Percentiles rank a stretch among this genome's conserved stretches.
These are phyloP conservation scores for Stenurella melanura DNA, from an alignment of 2,888 invertebrate genomes.

Conservation along the genomic window DNA sequence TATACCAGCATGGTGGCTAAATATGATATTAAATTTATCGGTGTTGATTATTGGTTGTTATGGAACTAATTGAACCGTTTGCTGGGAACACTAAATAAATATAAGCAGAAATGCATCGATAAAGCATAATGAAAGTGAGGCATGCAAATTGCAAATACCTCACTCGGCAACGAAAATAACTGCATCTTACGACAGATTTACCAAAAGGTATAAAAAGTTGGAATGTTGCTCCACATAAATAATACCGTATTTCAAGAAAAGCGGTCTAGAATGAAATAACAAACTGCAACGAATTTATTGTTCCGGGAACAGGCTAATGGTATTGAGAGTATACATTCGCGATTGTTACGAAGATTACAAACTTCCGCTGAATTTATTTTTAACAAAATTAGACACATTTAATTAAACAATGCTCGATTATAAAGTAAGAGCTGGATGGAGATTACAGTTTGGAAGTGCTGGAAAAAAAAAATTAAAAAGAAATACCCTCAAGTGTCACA, in stretches of 20 bases:
- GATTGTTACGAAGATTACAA: not conserved
- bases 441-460: no score
- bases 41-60: no score
- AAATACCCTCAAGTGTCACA: no score
- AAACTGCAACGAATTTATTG: conserved; percentile 11
- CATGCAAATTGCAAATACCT: conserved; percentile 29
- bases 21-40: no score
- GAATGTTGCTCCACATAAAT: conserved; percentile 18
- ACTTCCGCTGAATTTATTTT: not conserved
- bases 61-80: no score
- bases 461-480: no score
- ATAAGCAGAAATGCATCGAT: conserved; percentile 20
- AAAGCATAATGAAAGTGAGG: conserved; percentile 14
- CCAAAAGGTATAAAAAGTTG: conserved; percentile 7
- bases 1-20: no score
- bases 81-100: conserved; percentile 5
- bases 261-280: not conserved
- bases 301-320: conserved; percentile 11
- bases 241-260: conserved; percentile 20
- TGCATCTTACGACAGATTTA: conserved; percentile 24
- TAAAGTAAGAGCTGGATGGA: no score
- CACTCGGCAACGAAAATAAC: conserved; percentile 22
- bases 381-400: no score
- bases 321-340: not conserved
- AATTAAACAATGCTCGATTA: no score